Evolutionary conservation across 2,888 invertebrate species (phyloP).

Genomic region (Chrysolina americana): DNA sequence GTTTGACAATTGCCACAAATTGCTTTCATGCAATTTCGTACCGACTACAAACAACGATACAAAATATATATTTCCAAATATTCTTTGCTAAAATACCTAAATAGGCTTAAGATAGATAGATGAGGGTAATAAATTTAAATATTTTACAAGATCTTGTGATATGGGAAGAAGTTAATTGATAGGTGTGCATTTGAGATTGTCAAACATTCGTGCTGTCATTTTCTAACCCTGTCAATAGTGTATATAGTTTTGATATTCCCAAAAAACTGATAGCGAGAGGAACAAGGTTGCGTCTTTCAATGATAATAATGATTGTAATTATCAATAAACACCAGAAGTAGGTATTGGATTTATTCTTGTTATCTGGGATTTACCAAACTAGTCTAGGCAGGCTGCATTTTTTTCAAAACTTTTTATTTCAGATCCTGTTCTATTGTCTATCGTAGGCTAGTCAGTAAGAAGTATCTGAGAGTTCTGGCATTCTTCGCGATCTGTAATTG

Average conservation of each 20-base stretch:
- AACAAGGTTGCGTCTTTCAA: not conserved
- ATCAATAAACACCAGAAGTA: no score
- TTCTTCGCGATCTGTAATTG: no score
- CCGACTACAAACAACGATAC: not conserved
- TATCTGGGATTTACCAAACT: no score
- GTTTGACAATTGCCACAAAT: not conserved
- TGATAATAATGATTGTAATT: not conserved
- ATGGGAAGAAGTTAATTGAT: not conserved
- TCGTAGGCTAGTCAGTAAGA: no score
- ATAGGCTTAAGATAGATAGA: not conserved
- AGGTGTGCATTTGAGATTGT: conserved; percentile 10
- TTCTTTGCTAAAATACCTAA: not conserved
- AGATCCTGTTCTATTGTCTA: no score
- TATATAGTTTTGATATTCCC: not conserved
- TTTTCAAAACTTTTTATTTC: no score
- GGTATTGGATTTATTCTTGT: no score
- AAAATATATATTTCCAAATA: not conserved
- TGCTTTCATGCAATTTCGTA: not conserved
- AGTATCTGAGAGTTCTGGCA: no score
- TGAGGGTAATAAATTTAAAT: not conserved
- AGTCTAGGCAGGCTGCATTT: no score
- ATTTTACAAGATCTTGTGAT: not conserved
- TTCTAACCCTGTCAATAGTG: conserved; percentile 1
- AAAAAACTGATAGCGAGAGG: not conserved
- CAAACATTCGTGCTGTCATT: not conserved